Evolutionary conservation across 2,888 invertebrate species (phyloP), one percentile per base, ranked within the genome.

Genomic region (Plagiodera versicolora): DNA sequence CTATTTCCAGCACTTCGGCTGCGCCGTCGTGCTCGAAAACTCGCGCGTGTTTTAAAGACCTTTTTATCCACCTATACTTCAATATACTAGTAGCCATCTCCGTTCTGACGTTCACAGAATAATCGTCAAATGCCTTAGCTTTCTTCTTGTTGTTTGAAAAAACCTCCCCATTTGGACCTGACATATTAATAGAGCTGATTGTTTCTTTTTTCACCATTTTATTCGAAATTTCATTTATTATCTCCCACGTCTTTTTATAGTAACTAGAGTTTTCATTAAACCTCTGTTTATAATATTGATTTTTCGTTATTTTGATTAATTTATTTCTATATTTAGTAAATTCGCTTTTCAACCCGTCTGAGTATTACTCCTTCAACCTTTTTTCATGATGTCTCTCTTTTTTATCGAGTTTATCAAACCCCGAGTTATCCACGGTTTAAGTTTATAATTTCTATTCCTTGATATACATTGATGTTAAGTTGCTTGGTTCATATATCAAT

Each of bases 241-340:
- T 24, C n/a, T 47, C 24, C 39, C 45, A 45, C 2, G 8, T 45
- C 16, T 45, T 45, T n/a, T 18, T 14, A 9, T 17, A 4, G 45
- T 45, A 10, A 11, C 11, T 32, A 9, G 5, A 2, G 9, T 6
- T 17, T 3, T 16, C 4, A 16, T 17, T 8, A n/a, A 17, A 11
- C 39, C 50, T 28, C 9, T 20, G 14, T 20, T 19, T 16, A 24
- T 49, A 56, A 20, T 56, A 49, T 14, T 44, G n/a, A 50, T 56
- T 56, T 50, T 56, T 56, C 20, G 56, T 16, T 24, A 24, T 19
- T 3, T 49, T 49, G 20, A 56, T 20, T 49, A 56, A 20, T 56
- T 56, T 44, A 20, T 53, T 53, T 14, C 44, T 35, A 14, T n/a
- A 53, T 18, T 53, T 39, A 44, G 18, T 49, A 39, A 49, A 56